Evolutionary conservation across 2,797 vertebrate genomes (phyloP), one percentile per base, ranked within the genome.

Genomic region (Sebastes matsubarae): DNA sequence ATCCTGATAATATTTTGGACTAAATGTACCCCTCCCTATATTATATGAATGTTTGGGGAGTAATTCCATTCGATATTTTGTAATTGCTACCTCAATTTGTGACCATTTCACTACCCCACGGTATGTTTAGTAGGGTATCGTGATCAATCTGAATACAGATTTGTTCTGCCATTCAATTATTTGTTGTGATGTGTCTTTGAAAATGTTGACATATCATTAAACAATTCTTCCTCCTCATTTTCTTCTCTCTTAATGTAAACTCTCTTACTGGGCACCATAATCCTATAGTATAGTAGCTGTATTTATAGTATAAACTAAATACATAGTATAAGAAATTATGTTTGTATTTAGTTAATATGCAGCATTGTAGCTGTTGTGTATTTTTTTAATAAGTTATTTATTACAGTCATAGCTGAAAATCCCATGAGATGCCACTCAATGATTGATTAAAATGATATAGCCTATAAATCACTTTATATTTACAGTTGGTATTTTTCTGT

Each of bases 31-130:
- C 57, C 2, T 22, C 8, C 58, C 14, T 38, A 38, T 38, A 38
- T 38, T 66, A 8, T 52, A 36, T 83, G 3, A 65, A 54, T 73
- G 22, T 83, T 68, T 57, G 22, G 72, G n/a, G 8, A 78, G 46
- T 64, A 65, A 57, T 42, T 69, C 29, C 6, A 29, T 67, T 3
- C 8, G 2, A 81, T 6, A 34, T 27, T 77, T 68, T 80, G n/a
- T 67, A 61, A 80, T 32, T 65, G 22, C 85, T 87, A 87, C 88
- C 84, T 90, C 79, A 84, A 8, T 66, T 65, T 84, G 55, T 86
- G 65, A 64, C 24, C 29, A 55, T 84, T 57, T 64, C 34, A 80
- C 61, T 66, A n/a, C 16, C 58, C 46, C 16, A 50, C 16, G 1
- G 46, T 73, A 36, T 67, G 58, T 78, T 20, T 65, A 27, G 7